Base-by-base conservation (phyloP, 2,113 vertebrate species). In the Herpetotheres cachinnans region DNA sequence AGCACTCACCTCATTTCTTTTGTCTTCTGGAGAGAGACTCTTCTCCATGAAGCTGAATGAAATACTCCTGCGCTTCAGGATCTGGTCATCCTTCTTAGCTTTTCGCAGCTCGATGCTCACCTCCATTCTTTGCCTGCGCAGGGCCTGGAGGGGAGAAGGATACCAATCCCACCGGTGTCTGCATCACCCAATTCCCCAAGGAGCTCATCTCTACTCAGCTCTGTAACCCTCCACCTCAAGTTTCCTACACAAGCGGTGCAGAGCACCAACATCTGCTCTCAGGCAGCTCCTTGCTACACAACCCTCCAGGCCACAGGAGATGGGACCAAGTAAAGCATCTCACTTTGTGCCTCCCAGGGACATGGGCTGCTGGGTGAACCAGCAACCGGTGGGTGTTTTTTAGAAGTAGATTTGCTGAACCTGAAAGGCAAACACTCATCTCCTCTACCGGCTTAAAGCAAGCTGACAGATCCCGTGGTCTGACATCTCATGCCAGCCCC, bases 61-160 rank as follows among this genome's bases (percentile, higher is more conserved):
- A 56, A 99, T 96, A 44, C 98, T 99, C 24, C 99, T 98, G 82
- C 98, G 98, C 94, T 99, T 99, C 82, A 99, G 66, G 49, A 99
- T 98, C 89, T 98, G 98, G 30, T 99, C 99, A 12, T 99, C 97
- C 93, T 99, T 99, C 69, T 98, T 98, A 44, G 98, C 98, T 96
- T 99, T 99, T 2, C 99, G 98, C 85, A 99, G 98, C 96, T 99
- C 98, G 1, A 99, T 56, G 11, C 76, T 98, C 79, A 98, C 95
- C 1, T 98, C 95, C 13, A 98, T 96, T 46, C 99, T 97, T 82
- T 98, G 99, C 32, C 98, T 98, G 26, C 99, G 95, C 74, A 98
- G 97, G 84, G 97, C 96, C 99, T 99, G 63, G 13, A 59, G 32
- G 32, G 26, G 49, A 90, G 80, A 84, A 52, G 4, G 20, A 2